A percentile compares a stretch with the other conserved stretches of the same genome.
Conservation (phyloP, 2,888 invertebrate genomes). For the Sarcophaga subvicina region DNA sequence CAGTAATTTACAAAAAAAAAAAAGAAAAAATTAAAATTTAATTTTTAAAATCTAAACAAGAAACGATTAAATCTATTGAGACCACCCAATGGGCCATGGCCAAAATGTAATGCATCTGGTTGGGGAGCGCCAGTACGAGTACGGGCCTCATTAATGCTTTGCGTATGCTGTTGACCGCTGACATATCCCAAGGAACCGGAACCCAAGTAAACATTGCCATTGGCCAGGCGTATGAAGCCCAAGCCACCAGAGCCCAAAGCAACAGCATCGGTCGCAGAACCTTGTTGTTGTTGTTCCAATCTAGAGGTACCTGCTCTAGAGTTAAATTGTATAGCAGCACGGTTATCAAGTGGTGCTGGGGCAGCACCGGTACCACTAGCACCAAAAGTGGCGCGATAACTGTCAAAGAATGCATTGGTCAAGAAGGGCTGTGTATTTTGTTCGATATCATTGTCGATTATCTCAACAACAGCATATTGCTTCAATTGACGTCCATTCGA, state of each 20-base stretch:
- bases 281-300: constrained; percentile 71
- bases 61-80: constrained; percentile 53
- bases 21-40: not conserved
- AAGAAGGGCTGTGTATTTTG: constrained; percentile 76
- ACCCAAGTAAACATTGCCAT: constrained; percentile 81
- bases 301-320: constrained; percentile 73
- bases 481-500: constrained; percentile 79
- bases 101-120: constrained; percentile 79
- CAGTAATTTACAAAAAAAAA: not conserved
- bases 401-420: constrained; percentile 74
- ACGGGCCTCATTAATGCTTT: constrained; percentile 76
- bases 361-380: constrained; percentile 70
- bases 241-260: constrained; percentile 81
- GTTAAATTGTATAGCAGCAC: constrained; percentile 71
- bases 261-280: constrained; percentile 72
- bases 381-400: constrained; percentile 74
- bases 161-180: constrained; percentile 77
- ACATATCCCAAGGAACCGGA: constrained; percentile 81
- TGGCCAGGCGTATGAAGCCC: constrained; percentile 80
- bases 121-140: constrained; percentile 76
- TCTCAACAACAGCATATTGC: constrained; percentile 81
- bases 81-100: constrained; percentile 77
- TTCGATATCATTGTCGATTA: constrained; percentile 79
- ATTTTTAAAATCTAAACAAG: constrained; percentile 61
- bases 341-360: constrained; percentile 25